A percentile compares a stretch with the other conserved stretches of the same genome.
Evolutionary conservation across 2,888 invertebrate species (phyloP).

Genomic region (Chironomus tentans): DNA sequence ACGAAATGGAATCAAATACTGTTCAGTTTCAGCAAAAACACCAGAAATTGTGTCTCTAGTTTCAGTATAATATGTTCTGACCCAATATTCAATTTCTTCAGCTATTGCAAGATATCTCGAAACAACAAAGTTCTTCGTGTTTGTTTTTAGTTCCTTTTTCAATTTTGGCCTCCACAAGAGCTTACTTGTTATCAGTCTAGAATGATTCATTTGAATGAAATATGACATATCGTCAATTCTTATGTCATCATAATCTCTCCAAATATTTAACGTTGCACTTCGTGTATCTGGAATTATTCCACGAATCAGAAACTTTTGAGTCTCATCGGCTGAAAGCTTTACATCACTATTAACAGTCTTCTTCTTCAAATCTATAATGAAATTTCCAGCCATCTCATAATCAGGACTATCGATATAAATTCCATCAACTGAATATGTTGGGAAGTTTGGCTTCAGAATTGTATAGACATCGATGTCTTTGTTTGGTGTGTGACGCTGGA

Average conservation of each 20-base stretch:
- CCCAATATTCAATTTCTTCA: constrained; percentile 53
- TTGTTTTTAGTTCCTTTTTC: constrained; percentile 49
- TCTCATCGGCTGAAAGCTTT: constrained; percentile 59
- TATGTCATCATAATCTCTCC: constrained; percentile 75
- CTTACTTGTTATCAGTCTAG: constrained; percentile 68
- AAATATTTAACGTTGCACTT: constrained; percentile 64
- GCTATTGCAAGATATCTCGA: constrained; percentile 45
- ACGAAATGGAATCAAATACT: constrained; percentile 57
- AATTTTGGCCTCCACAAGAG: constrained; percentile 72
- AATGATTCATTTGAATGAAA: constrained; percentile 73
- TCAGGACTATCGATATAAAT: constrained; percentile 48
- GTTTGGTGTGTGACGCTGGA: constrained; percentile 50
- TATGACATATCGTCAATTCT: constrained; percentile 67
- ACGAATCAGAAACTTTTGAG: constrained; percentile 59
- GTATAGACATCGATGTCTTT: constrained; percentile 48
- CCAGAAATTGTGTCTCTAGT: constrained; percentile 55
- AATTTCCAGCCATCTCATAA: constrained; percentile 50
- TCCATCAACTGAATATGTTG: constrained; percentile 50
- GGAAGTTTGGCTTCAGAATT: constrained; percentile 44
- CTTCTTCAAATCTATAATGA: constrained; percentile 49
- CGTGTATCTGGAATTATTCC: constrained; percentile 69
- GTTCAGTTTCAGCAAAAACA: constrained; percentile 68
- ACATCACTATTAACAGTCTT: constrained; percentile 56
- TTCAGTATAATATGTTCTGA: constrained; percentile 60
- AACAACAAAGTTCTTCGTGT: constrained; percentile 40